phyloP scores from a whole-genome alignment of 2,888 invertebrate species.

The Orchestes rusci region DNA sequence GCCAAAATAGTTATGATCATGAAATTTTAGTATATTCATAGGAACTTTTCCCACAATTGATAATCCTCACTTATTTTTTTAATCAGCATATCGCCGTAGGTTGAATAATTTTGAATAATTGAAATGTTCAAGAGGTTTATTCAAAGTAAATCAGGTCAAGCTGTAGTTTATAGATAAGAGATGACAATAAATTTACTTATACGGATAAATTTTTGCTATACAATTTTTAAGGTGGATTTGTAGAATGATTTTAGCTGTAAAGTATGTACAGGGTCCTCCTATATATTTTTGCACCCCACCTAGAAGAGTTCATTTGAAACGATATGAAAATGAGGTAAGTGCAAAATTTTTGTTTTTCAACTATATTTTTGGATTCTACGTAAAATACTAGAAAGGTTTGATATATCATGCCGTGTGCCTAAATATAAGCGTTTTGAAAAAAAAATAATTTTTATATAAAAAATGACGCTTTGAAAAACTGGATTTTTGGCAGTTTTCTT shows the following conservation, averaged over 20 bases:
- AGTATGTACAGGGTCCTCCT: conserved; percentile 72
- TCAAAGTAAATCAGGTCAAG: conserved; percentile 60
- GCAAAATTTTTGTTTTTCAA: no score
- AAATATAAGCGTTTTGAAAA: no score
- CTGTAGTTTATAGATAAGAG: conserved; percentile 60
- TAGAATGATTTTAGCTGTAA: conserved; percentile 56
- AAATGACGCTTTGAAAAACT: no score
- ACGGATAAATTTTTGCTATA: conserved; percentile 45
- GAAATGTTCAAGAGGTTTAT: conserved; percentile 46
- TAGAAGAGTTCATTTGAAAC: no score
- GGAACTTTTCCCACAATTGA: conserved; percentile 64
- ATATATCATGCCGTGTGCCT: no score
- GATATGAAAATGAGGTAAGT: no score
- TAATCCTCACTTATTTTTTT: conserved; percentile 45
- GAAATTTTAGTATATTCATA: conserved; percentile 61
- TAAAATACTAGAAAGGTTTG: no score
- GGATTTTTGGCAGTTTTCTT: no score
- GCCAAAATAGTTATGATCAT: conserved; percentile 53
- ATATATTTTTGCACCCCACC: no score
- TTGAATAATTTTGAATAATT: conserved; percentile 37
- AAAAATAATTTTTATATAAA: no score
- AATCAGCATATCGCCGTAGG: conserved; percentile 24
- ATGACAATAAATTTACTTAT: conserved; percentile 53
- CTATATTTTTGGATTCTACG: no score
- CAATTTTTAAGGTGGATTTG: conserved; percentile 50